phyloP scores from a whole-genome alignment of 2,888 invertebrate species.

The Trissolcus japonicus region DNA sequence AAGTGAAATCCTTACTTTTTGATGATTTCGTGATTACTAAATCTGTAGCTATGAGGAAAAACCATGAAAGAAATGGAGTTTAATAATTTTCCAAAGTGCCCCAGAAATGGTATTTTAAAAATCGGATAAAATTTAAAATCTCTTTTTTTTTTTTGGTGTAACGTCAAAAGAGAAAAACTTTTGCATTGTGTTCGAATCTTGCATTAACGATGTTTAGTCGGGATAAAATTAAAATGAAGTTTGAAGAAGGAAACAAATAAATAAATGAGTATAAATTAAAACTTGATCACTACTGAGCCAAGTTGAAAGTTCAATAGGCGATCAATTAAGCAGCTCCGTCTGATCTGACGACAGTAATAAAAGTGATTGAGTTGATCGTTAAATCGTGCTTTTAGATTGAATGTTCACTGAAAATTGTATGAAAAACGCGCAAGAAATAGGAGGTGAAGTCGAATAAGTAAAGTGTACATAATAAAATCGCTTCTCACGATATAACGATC shows the following conservation, averaged over 20 bases:
- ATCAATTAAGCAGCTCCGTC: conserved; percentile 26
- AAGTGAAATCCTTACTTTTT: too few relatives aligned
- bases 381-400: conserved; percentile 37
- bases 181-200: too few relatives aligned
- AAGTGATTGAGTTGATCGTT: conserved; percentile 52
- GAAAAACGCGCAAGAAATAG: background rate
- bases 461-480: background rate
- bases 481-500: conserved; percentile 55
- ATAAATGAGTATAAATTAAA: conserved; percentile 8
- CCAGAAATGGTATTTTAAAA: too few relatives aligned
- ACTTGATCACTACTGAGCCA: conserved; percentile 14
- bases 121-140: too few relatives aligned
- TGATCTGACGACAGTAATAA: conserved; percentile 53
- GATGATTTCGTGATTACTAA: too few relatives aligned
- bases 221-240: too few relatives aligned
- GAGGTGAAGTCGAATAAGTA: too few relatives aligned
- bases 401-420: background rate
- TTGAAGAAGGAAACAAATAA: background rate
- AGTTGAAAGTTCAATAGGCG: background rate
- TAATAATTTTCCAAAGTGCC: too few relatives aligned
- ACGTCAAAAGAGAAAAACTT: too few relatives aligned
- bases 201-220: too few relatives aligned
- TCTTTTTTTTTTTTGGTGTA: too few relatives aligned
- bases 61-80: background rate
- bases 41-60: background rate